phyloP scores from a whole-genome alignment of 2,888 invertebrate genomes.

The Pyrrhosoma nymphula region DNA sequence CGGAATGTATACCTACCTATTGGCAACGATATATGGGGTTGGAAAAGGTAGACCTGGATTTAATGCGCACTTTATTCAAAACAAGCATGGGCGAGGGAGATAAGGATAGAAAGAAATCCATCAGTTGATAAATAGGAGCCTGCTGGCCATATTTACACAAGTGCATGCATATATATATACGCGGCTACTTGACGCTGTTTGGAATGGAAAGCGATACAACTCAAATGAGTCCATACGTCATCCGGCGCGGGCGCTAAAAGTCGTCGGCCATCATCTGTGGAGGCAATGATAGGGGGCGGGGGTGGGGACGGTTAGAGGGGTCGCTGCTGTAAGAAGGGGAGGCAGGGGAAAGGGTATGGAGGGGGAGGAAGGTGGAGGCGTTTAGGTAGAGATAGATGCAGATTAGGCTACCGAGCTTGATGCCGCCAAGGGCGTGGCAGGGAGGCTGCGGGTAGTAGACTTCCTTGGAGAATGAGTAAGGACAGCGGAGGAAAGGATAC shows the following conservation, averaged over 20 bases:
- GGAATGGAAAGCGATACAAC: not conserved
- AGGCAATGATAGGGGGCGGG: not conserved
- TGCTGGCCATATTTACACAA: not conserved
- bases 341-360: not conserved
- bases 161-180: not conserved
- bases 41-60: not conserved
- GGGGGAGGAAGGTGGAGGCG: not conserved
- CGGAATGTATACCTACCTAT: not conserved
- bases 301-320: not conserved
- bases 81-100: not conserved
- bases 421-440: not conserved
- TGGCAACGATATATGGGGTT: not conserved
- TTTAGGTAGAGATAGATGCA: constrained; percentile 39
- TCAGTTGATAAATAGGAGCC: not conserved
- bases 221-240: not conserved
- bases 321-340: not conserved
- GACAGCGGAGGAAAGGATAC: not conserved
- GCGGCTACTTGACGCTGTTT: not conserved
- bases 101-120: not conserved
- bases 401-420: constrained; percentile 27
- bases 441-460: not conserved
- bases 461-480: not conserved
- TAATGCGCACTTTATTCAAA: not conserved
- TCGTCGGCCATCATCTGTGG: constrained; percentile 1
- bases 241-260: not conserved